Conservation (phyloP, 2,888 invertebrate genomes). For the Zygogramma bicolorata region DNA sequence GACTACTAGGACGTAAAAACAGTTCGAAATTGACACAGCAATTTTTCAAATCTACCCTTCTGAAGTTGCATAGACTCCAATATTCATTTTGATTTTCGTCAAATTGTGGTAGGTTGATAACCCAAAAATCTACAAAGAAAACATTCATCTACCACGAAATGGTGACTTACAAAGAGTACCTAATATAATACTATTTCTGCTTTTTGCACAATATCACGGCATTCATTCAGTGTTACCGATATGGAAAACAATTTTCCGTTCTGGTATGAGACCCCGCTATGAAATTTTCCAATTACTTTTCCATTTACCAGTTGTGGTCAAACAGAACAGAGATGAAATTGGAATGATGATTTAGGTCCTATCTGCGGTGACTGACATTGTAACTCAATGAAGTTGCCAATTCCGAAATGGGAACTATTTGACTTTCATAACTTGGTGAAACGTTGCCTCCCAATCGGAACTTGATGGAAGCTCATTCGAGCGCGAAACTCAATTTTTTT, state of each 20-base stretch:
- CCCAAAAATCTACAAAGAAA: too few relatives aligned
- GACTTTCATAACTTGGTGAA: constrained; percentile 10
- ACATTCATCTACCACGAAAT: too few relatives aligned
- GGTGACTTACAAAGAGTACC: too few relatives aligned
- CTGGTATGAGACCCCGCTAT: neutral
- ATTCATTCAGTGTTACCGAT: too few relatives aligned
- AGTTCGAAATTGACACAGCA: too few relatives aligned
- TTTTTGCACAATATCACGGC: too few relatives aligned
- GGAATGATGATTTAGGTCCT: constrained; percentile 6
- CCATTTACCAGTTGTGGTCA: constrained; percentile 4
- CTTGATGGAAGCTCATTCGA: neutral
- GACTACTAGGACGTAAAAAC: too few relatives aligned
- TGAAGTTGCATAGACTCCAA: too few relatives aligned
- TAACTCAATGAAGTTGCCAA: constrained; percentile 2
- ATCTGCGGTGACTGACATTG: constrained; percentile 8
- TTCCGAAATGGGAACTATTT: constrained; percentile 1
- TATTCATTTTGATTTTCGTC: too few relatives aligned
- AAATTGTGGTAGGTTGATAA: too few relatives aligned
- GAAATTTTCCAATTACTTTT: constrained; percentile 4
- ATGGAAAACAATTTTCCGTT: neutral
- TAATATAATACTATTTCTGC: too few relatives aligned
- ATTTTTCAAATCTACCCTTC: too few relatives aligned
- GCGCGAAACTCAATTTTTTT: constrained; percentile 1
- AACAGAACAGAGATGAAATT: constrained; percentile 2
- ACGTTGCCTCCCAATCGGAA: constrained; percentile 14